Conservation (phyloP, 2,113 vertebrate species). For the Suricata suricatta region DNA sequence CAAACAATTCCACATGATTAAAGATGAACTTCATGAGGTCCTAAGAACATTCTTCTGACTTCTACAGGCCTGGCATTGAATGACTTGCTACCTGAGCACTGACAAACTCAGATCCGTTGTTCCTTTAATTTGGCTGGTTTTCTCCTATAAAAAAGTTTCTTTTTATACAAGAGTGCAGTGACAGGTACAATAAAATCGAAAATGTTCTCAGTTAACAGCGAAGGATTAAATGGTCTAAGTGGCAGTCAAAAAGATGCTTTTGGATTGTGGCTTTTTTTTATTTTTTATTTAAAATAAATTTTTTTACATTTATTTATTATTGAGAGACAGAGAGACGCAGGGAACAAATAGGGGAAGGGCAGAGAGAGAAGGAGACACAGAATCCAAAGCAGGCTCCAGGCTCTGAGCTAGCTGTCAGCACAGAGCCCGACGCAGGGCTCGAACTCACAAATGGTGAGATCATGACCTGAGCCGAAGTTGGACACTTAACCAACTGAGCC, state of each 20-base stretch:
- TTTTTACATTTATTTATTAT: too few species aligned
- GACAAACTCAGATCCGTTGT: conserved; percentile 58
- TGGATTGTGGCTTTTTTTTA: neutral
- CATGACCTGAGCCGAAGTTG: too few species aligned
- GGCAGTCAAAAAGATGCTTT: conserved; percentile 5
- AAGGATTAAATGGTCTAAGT: conserved; percentile 40
- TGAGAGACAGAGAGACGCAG: too few species aligned
- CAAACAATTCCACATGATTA: neutral
- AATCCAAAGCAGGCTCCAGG: too few species aligned
- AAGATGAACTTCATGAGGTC: conserved; percentile 30
- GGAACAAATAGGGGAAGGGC: too few species aligned
- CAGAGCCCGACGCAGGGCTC: too few species aligned
- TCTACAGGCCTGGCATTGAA: conserved; percentile 1
- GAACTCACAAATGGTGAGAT: too few species aligned
- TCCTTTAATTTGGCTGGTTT: conserved; percentile 58
- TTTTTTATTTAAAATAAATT: too few species aligned
- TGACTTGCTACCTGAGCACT: conserved; percentile 15
- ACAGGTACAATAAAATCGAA: conserved; percentile 34
- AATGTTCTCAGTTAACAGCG: conserved; percentile 24
- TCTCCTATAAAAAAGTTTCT: conserved; percentile 24
- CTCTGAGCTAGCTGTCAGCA: too few species aligned
- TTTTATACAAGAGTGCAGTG: conserved; percentile 29
- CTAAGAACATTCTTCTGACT: neutral
- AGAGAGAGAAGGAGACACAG: too few species aligned
- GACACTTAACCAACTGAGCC: too few species aligned